Conservation (phyloP, 2,888 invertebrate genomes). For the Sinopyrophorus schimmeli region DNA sequence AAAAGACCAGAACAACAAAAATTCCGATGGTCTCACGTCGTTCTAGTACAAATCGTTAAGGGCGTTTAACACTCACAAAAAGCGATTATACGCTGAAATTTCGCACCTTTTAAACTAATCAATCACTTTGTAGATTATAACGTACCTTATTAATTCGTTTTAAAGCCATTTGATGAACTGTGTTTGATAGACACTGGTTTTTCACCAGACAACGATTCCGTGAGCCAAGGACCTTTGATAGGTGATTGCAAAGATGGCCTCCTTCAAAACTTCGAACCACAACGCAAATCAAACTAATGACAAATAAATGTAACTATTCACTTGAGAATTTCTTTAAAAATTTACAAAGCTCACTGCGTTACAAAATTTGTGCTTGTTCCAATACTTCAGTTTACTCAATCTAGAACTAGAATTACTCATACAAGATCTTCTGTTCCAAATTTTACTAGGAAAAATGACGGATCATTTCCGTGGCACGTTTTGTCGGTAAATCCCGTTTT, state of each 20-base stretch:
- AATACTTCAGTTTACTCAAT: constrained; percentile 14
- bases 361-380: constrained; percentile 10
- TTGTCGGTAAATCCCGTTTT: constrained; percentile 13
- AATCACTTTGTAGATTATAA: constrained; percentile 52
- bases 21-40: constrained; percentile 69
- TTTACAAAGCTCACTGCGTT: constrained; percentile 30
- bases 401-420: constrained; percentile 24
- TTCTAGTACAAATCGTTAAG: constrained; percentile 64
- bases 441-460: constrained; percentile 53
- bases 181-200: constrained; percentile 74
- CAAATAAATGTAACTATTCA: constrained; percentile 33
- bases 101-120: constrained; percentile 35
- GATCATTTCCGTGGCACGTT: constrained; percentile 52
- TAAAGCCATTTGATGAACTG: constrained; percentile 85
- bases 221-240: constrained; percentile 84
- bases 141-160: constrained; percentile 96
- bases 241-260: constrained; percentile 85
- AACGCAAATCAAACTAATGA: constrained; percentile 64
- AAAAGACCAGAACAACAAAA: constrained; percentile 55
- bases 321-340: constrained; percentile 30
- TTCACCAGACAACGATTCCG: constrained; percentile 81
- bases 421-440: constrained; percentile 35
- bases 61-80: constrained; percentile 56
- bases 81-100: constrained; percentile 36
- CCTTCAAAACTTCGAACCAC: constrained; percentile 78